Evolutionary conservation across 1,140 invertebrate species (phyloP).

Genomic region (Pectinophora gossypiella): DNA sequence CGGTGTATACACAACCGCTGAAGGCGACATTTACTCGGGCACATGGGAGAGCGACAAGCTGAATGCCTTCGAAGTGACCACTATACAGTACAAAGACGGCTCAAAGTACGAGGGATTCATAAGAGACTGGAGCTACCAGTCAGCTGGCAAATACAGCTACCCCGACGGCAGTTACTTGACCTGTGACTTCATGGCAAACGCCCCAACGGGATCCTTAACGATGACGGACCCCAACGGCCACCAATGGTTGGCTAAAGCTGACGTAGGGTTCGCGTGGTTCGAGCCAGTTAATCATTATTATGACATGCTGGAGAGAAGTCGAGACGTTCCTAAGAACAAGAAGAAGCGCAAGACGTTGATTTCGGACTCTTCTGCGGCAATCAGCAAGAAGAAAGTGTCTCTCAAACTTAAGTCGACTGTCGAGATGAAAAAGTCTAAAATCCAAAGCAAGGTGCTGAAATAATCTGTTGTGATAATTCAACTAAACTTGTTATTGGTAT

Average conservation of each 20-base stretch:
- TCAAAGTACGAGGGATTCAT: conserved; percentile 46
- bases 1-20: conserved; percentile 58
- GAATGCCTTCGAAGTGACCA: conserved; percentile 24
- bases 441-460: neutral
- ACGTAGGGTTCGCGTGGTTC: conserved; percentile 46
- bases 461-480: no score
- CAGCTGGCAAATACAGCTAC: conserved; percentile 43
- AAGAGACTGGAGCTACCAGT: conserved; percentile 49
- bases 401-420: no score
- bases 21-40: conserved; percentile 54
- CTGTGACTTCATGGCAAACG: conserved; percentile 42
- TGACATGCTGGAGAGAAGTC: conserved; percentile 23
- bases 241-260: conserved; percentile 45
- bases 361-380: no score
- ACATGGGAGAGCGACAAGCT: conserved; percentile 51
- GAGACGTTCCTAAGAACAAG: neutral
- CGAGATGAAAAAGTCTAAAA: neutral
- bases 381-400: no score
- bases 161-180: conserved; percentile 41
- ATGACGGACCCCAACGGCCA: conserved; percentile 54
- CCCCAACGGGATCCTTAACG: conserved; percentile 31
- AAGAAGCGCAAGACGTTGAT: neutral
- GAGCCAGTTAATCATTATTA: conserved; percentile 38
- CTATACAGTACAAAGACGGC: conserved; percentile 38
- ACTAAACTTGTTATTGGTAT: no score